Percentiles rank a stretch among this genome's conserved stretches.
Evolutionary conservation across 2,113 vertebrate genomes (phyloP).

Genomic region (Heptranchias perlo): DNA sequence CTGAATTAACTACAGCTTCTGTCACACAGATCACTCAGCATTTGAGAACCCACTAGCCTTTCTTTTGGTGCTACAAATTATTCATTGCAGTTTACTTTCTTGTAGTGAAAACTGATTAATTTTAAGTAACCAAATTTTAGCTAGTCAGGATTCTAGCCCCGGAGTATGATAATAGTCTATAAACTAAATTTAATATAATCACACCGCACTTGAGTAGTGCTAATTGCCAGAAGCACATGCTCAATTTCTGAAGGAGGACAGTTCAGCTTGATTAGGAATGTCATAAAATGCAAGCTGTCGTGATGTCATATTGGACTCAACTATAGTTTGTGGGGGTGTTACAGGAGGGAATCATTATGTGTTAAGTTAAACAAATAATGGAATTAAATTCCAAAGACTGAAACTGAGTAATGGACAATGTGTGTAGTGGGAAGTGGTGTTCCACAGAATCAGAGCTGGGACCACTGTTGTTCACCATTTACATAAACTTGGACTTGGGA

Average conservation of each 20-base stretch:
- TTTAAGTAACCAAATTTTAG: background rate
- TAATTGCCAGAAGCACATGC: background rate
- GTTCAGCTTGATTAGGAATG: background rate
- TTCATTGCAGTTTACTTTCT: background rate
- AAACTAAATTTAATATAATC: background rate
- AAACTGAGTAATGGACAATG: background rate
- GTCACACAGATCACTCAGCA: background rate
- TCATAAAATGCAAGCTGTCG: background rate
- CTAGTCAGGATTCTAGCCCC: background rate
- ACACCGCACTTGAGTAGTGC: background rate
- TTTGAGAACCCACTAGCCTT: background rate
- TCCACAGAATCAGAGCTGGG: too few species aligned
- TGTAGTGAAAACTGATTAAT: background rate
- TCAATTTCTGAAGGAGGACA: background rate
- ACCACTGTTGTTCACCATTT: too few species aligned
- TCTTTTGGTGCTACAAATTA: background rate
- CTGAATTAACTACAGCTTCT: background rate
- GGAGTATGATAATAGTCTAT: background rate
- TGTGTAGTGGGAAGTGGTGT: too few species aligned
- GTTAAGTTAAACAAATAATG: conserved; percentile 17
- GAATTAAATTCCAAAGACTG: background rate
- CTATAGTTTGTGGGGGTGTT: background rate
- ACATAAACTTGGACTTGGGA: too few species aligned
- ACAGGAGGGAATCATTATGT: background rate
- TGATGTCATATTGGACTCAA: background rate